Percentiles rank a stretch among this genome's conserved stretches.
phyloP scores from a whole-genome alignment of 2,888 invertebrate genomes.

The Heliconius ethilla region DNA sequence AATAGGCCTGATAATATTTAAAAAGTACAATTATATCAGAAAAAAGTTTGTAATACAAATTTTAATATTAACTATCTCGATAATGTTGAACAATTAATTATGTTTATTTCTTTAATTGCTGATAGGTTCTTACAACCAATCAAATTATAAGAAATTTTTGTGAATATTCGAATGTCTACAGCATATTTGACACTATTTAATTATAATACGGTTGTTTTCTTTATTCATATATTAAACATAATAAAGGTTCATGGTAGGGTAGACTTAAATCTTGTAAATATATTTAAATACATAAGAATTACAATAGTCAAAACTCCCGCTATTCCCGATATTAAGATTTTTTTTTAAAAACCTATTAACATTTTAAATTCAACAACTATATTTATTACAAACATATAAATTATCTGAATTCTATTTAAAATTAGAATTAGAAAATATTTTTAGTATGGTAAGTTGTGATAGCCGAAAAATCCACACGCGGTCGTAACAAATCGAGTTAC shows the following conservation, averaged over 20 bases:
- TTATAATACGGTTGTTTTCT: conserved; percentile 40
- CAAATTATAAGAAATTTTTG: too few species aligned
- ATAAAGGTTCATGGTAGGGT: conserved; percentile 56
- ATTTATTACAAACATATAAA: not conserved
- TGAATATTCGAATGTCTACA: too few species aligned
- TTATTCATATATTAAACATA: conserved; percentile 68
- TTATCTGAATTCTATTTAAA: not conserved
- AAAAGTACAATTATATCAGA: not conserved
- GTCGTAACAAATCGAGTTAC: conserved; percentile 72
- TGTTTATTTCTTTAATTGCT: not conserved
- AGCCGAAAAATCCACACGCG: conserved; percentile 71
- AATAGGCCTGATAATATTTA: not conserved
- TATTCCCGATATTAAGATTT: not conserved
- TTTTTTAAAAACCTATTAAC: not conserved
- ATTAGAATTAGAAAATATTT: conserved; percentile 38
- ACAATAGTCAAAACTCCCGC: not conserved
- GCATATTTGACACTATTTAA: too few species aligned
- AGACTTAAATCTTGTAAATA: not conserved
- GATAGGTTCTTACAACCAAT: too few species aligned
- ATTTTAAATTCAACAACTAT: not conserved
- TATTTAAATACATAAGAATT: not conserved
- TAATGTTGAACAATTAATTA: not conserved
- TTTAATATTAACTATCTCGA: not conserved
- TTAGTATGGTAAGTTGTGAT: conserved; percentile 57
- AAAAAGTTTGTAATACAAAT: not conserved